These are phyloP conservation scores for Drosophila varians DNA, from an alignment of 1,140 invertebrate genomes.

Conservation along the genomic window DNA sequence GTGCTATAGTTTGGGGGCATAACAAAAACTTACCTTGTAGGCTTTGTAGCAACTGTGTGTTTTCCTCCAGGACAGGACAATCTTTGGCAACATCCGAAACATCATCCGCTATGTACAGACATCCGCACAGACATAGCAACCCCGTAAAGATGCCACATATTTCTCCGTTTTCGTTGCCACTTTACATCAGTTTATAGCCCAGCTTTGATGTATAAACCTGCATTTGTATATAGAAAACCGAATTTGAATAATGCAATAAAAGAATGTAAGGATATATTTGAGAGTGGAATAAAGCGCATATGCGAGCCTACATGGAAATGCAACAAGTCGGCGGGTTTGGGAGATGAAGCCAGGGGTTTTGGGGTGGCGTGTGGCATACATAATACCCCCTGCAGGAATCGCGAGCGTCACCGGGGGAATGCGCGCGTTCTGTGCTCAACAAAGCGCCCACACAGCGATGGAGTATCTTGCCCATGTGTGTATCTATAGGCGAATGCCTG, in stretches of 20 bases:
- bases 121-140: too few species aligned
- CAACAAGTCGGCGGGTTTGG: conserved; percentile 35
- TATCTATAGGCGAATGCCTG: conserved; percentile 26
- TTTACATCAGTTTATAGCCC: too few species aligned
- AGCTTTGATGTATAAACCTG: neutral
- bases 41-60: neutral
- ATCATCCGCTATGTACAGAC: neutral
- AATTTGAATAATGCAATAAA: neutral
- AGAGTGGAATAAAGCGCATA: neutral
- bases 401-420: conserved; percentile 32
- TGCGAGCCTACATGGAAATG: conserved; percentile 28
- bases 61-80: too few species aligned
- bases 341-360: neutral
- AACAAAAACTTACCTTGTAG: neutral
- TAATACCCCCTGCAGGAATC: conserved; percentile 55
- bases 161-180: too few species aligned
- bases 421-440: conserved; percentile 61
- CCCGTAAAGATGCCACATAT: too few species aligned
- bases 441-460: conserved; percentile 59
- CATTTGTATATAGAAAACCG: conserved; percentile 8
- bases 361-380: conserved; percentile 2
- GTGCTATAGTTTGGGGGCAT: too few species aligned
- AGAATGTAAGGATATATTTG: too few species aligned
- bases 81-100: neutral
- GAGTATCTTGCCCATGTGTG: conserved; percentile 17